Evolutionary conservation across 1,140 invertebrate genomes (phyloP), one percentile per base, ranked within the genome.

Genomic region (Oreohelix idahoensis): DNA sequence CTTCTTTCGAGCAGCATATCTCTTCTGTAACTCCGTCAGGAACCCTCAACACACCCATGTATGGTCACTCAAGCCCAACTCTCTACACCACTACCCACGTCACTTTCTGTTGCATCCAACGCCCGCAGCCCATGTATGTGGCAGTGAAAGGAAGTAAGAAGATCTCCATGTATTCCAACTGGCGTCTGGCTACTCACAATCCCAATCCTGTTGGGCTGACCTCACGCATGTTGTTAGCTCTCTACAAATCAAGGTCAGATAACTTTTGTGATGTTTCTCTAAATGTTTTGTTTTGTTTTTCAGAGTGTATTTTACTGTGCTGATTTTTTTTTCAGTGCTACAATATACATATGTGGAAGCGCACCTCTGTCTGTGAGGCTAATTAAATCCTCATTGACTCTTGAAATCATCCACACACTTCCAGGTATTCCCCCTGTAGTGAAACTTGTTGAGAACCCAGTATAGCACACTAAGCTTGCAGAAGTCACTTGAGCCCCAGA

Each of bases 131-230:
- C 0, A 98, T 97, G 93, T 99, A 98, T 91, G 97, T 98, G 58
- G 92, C 92, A 23, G 80, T 87, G 20, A 94, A 95, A 86, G 92
- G 93, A 13, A 95, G 95, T 0, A 95, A 96, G 85, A 97, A 96
- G 88, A 93, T 99, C 58, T 98, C 97, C 26, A 99, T 99, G 98
- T 99, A 99, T 89, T 98, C 97, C 17, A 98, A 99, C 91, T 99
- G 98, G 98, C 96, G 97, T 93, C 92, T 94, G 84, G 86, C 91
- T 35, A 86, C 89, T 32, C 86, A 88, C 75, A 95, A 87, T 86
- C 95, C 95, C 74, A 95, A 96, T 92, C 94, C 95, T 17, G 91
- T 95, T 49, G 95, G 96, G 73, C 93, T 97, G 87, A 94, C 94
- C 69, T 94, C 96, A 20, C 94, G 93, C 83, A 93, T 94, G 91